Evolutionary conservation across 2,113 vertebrate species (phyloP).

Genomic region (Anoura caudifer): DNA sequence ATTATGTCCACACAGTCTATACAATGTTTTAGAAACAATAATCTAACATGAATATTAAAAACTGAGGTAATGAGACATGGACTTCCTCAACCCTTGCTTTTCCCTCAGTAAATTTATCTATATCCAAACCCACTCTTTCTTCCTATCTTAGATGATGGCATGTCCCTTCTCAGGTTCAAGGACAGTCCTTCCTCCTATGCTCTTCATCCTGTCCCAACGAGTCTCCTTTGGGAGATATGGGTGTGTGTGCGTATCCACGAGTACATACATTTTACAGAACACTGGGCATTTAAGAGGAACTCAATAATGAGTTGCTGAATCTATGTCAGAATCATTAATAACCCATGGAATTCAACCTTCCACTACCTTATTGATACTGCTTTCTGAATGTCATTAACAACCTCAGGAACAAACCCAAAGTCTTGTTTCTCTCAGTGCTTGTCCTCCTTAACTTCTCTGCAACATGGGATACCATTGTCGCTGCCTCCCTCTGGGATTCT

Average conservation of each 20-base stretch:
- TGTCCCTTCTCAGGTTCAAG: background rate
- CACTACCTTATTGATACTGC: background rate
- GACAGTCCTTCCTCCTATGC: background rate
- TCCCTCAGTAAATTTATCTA: background rate
- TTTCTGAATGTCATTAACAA: background rate
- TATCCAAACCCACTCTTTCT: background rate
- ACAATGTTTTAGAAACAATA: background rate
- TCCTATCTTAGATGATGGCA: background rate
- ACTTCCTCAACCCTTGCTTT: background rate
- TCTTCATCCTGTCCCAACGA: background rate
- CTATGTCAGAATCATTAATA: background rate
- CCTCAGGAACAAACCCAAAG: background rate
- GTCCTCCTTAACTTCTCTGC: background rate
- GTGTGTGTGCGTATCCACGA: rapidly evolving
- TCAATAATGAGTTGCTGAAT: background rate
- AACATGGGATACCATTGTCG: background rate
- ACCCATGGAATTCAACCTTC: background rate
- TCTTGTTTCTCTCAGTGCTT: background rate
- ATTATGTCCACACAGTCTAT: background rate
- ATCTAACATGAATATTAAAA: background rate
- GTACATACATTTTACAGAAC: background rate
- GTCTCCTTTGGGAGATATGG: background rate
- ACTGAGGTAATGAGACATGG: background rate
- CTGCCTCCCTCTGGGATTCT: background rate
- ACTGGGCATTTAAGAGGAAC: background rate